phyloP scores from a whole-genome alignment of 1,140 invertebrate species.

The Caenorhabditis elegans region WBcel235 BX284603.4:65501-66000 shows the following conservation, averaged over 20 bases:
- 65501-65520: too few species aligned
- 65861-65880: neutral
- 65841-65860: neutral
- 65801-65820: neutral
- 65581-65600: neutral
- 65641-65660: neutral
- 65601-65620: neutral
- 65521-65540: too few species aligned
- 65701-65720: too few species aligned
- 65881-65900: too few species aligned
- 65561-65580: conserved; percentile 6
- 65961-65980: too few species aligned
- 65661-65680: neutral
- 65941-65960: too few species aligned
- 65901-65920: too few species aligned
- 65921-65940: too few species aligned
- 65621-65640: too few species aligned
- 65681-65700: too few species aligned
- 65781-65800: neutral
- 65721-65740: neutral
- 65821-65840: neutral
- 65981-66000: conserved; percentile 65
- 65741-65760: neutral
- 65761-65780: neutral
- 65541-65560: too few species aligned